A percentile compares a stretch with the other conserved stretches of the same genome.
Conservation (phyloP, 1,140 invertebrate genomes). For the Manduca sexta region DNA sequence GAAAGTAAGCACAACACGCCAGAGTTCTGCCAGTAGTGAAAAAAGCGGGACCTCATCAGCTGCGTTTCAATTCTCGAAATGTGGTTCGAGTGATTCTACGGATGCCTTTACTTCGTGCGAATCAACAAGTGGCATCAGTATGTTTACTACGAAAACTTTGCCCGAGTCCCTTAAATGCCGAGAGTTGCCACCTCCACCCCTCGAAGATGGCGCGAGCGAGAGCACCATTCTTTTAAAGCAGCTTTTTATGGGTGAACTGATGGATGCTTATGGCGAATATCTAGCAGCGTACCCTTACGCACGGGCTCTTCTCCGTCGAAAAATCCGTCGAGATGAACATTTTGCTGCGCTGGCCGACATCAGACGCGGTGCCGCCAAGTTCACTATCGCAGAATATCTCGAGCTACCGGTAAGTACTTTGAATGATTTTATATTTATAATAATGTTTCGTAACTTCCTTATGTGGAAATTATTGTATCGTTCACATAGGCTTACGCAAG, state of each 20-base stretch:
- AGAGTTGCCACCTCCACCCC: conserved; percentile 49
- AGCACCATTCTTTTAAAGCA: conserved; percentile 66
- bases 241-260: conserved; percentile 62
- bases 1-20: conserved; percentile 52
- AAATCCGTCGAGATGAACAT: conserved; percentile 61
- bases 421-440: neutral
- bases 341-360: conserved; percentile 65
- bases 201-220: conserved; percentile 42
- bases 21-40: conserved; percentile 60
- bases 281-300: conserved; percentile 60
- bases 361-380: conserved; percentile 60
- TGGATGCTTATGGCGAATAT: conserved; percentile 66
- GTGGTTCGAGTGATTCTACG: conserved; percentile 61
- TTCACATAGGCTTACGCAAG: conserved; percentile 21
- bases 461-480: conserved; percentile 3
- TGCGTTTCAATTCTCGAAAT: conserved; percentile 66
- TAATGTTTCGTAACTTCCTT: neutral
- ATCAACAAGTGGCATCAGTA: conserved; percentile 58
- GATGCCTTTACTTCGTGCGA: conserved; percentile 60
- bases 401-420: conserved; percentile 65
- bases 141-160: conserved; percentile 46
- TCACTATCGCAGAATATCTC: conserved; percentile 63
- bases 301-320: conserved; percentile 51
- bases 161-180: conserved; percentile 49
- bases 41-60: conserved; percentile 63